Evolutionary conservation across 2,113 vertebrate species (phyloP).

Genomic region (Bujurquina vittata): DNA sequence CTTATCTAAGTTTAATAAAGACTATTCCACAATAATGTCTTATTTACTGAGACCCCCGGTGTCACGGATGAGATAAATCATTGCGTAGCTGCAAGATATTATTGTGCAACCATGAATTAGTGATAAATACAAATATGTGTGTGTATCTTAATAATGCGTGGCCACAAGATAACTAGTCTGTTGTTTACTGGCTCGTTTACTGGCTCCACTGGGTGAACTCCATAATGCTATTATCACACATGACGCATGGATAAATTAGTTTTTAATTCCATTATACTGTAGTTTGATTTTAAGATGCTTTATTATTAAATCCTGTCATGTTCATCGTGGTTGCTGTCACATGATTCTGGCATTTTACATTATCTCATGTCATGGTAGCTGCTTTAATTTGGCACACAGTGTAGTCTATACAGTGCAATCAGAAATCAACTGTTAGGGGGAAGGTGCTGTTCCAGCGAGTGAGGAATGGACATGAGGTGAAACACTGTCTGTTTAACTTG

Average conservation of each 20-base stretch:
- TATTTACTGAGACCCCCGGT: not conserved
- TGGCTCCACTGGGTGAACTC: not conserved
- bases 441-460: not conserved
- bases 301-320: not conserved
- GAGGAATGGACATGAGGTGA: not conserved
- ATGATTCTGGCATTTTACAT: not conserved
- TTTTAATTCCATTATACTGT: not conserved
- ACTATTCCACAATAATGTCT: conserved; percentile 3
- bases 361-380: not conserved
- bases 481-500: too few species aligned
- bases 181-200: not conserved
- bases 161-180: not conserved
- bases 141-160: not conserved
- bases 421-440: not conserved
- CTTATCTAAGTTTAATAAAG: conserved; percentile 13
- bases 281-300: not conserved
- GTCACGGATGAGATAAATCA: not conserved
- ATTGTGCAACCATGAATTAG: not conserved
- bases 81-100: not conserved
- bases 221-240: not conserved
- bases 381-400: not conserved
- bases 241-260: not conserved
- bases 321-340: too few species aligned
- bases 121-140: not conserved
- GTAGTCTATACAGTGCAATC: not conserved